These are phyloP conservation scores for Rhombomys opimus DNA, from an alignment of 2,113 vertebrate species.

Conservation along the genomic window DNA sequence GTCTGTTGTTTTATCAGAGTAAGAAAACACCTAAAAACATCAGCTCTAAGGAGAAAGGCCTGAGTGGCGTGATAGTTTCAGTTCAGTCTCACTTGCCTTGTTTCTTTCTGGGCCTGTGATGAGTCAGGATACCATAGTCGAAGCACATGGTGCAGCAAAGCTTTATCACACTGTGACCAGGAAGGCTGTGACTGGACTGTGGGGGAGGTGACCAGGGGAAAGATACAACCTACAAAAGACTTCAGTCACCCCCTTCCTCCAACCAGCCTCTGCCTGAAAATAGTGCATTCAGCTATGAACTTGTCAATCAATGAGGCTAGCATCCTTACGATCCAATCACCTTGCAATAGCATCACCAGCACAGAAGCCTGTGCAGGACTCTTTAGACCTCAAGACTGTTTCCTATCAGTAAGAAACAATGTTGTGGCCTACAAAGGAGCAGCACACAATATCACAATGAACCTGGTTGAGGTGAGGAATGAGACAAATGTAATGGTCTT, in stretches of 20 bases:
- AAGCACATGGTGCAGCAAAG: not conserved
- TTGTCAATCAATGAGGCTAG: not conserved
- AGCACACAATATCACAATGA: not conserved
- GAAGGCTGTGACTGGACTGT: not conserved
- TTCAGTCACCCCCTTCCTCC: not conserved
- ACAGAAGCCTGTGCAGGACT: not conserved
- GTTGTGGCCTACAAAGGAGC: fast-evolving
- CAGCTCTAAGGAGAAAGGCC: not conserved
- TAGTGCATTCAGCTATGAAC: not conserved
- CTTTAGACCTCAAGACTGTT: not conserved
- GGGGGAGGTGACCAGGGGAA: not conserved
- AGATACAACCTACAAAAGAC: not conserved
- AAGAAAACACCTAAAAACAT: not conserved
- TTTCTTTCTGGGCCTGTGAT: not conserved
- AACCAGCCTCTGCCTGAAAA: not conserved
- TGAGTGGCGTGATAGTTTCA: not conserved
- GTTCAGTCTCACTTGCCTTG: not conserved
- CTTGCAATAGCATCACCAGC: not conserved
- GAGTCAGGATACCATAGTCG: not conserved
- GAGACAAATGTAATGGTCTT: not conserved
- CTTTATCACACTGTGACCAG: not conserved
- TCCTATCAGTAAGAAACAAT: not conserved
- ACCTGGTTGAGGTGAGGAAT: not conserved
- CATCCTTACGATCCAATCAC: not conserved
- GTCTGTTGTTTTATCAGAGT: not conserved